A percentile compares a stretch with the other conserved stretches of the same genome.
Conservation (phyloP, 1,140 invertebrate genomes). For the Leptinotarsa lineolata region DNA sequence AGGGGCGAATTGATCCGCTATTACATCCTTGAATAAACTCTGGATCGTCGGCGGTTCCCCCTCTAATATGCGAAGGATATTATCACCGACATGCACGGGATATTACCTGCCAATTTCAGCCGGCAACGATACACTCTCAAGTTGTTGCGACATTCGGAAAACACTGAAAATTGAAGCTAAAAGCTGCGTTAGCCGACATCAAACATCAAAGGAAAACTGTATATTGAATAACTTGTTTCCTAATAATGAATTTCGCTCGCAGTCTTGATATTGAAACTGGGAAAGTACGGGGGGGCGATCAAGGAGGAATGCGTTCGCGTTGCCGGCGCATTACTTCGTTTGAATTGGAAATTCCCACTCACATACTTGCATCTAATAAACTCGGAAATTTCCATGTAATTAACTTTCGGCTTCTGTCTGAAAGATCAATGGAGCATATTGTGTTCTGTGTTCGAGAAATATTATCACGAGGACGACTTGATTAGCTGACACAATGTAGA, state of each 20-base stretch:
- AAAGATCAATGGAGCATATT: conserved; percentile 22
- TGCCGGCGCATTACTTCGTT: conserved; percentile 47
- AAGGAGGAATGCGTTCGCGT: conserved; percentile 44
- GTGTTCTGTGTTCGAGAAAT: background rate
- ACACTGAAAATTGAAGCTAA: conserved; percentile 34
- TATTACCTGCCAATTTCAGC: conserved; percentile 6
- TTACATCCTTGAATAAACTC: too few species aligned
- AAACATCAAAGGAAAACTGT: conserved; percentile 48
- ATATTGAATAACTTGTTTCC: conserved; percentile 54
- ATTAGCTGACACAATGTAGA: background rate
- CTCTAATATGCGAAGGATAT: too few species aligned
- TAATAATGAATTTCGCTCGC: conserved; percentile 51
- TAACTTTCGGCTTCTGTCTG: conserved; percentile 51
- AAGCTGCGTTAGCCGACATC: conserved; percentile 39
- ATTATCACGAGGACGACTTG: background rate
- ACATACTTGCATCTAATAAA: conserved; percentile 57
- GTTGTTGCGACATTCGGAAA: conserved; percentile 8
- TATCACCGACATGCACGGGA: too few species aligned
- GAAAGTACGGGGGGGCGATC: conserved; percentile 32
- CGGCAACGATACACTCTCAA: background rate
- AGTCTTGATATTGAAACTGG: conserved; percentile 45
- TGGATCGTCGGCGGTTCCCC: too few species aligned
- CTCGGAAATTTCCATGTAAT: conserved; percentile 56
- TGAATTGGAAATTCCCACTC: conserved; percentile 56
- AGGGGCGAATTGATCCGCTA: too few species aligned